Base-by-base conservation (phyloP, 1,140 invertebrate species). In the Oscheius sp. region DNA sequence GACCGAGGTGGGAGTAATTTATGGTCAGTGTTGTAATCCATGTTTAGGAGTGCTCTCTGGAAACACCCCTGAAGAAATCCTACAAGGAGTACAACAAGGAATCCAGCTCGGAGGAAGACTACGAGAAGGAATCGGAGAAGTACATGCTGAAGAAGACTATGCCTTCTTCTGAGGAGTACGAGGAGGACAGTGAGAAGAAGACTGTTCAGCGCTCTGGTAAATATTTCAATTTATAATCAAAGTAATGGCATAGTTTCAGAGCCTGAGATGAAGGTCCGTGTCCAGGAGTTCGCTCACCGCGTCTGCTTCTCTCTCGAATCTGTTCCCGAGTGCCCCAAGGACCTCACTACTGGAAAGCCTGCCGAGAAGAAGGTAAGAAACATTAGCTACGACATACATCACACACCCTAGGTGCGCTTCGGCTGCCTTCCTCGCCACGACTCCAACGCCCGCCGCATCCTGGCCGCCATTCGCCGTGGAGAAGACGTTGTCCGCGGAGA, bases 241-340 rank as follows among this genome's bases (percentile, higher is more conserved):
- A n/a, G n/a, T 2, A 20, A 63, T 18, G 35, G 32, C 26, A 15
- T 20, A 4, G 18, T 64, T 71, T 52, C 65, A 67, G 49, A 64
- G 31, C 26, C 69, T 20, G 32, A 45, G 10, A 61, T 64, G 59
- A 45, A 71, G 59, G 49, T 45, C 38, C 58, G 20, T 23, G 32
- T 62, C 67, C 64, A 74, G 46, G 3, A 65, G 13, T 38, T 52
- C 35, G 68, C 34, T 10, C 49, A 78, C 65, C 42, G 49, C 13
- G 26, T 80, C 18, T 80, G 79, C 67, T 80, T 80, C 75, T 72
- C 74, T 61, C 75, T 35, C 15, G 35, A 67, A 31, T 71, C 79
- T 7, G 66, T 79, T 2, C 35, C 68, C 2, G 59, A 36, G n/a
- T 80, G 79, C 58, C 45, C 52, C n/a, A 62, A 58, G 20, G 64